A percentile compares a stretch with the other conserved stretches of the same genome.
Evolutionary conservation across 2,888 invertebrate genomes (phyloP).

Genomic region (Uloborus plumipes): DNA sequence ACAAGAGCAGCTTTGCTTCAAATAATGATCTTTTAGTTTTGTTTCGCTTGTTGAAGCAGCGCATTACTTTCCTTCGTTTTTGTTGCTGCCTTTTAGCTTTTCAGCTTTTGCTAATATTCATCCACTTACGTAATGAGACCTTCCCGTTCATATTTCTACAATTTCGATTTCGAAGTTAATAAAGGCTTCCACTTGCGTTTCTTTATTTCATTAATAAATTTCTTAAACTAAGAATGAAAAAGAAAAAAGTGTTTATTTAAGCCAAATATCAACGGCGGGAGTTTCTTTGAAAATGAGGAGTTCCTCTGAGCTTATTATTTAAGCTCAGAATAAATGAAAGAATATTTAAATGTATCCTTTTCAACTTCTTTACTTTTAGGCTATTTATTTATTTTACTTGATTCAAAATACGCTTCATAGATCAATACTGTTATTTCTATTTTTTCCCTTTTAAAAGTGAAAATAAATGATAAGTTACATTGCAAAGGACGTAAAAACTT

Average conservation of each 20-base stretch:
- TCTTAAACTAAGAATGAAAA: neutral
- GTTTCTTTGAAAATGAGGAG: too few relatives aligned
- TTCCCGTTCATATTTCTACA: conserved; percentile 1
- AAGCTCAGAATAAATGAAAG: too few relatives aligned
- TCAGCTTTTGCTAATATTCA: neutral
- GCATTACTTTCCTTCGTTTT: too few relatives aligned
- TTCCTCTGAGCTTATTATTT: too few relatives aligned
- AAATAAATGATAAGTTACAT: too few relatives aligned
- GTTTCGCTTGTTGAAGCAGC: neutral
- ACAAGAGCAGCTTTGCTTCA: conserved; percentile 26
- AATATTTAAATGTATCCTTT: too few relatives aligned
- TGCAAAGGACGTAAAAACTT: too few relatives aligned
- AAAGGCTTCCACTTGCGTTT: neutral
- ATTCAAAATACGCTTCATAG: too few relatives aligned
- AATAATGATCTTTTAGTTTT: conserved; percentile 40
- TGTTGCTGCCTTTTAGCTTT: neutral
- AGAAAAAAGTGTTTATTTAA: neutral
- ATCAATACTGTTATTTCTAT: too few relatives aligned
- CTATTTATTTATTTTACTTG: too few relatives aligned
- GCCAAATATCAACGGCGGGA: neutral
- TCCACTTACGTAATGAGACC: conserved; percentile 16
- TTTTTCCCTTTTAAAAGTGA: too few relatives aligned
- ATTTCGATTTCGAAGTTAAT: neutral
- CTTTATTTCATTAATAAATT: conserved; percentile 1
- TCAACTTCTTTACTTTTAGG: too few relatives aligned